Evolutionary conservation across 2,888 invertebrate genomes (phyloP), one percentile per base, ranked within the genome.

Genomic region (Caenorhabditis panamensis): DNA sequence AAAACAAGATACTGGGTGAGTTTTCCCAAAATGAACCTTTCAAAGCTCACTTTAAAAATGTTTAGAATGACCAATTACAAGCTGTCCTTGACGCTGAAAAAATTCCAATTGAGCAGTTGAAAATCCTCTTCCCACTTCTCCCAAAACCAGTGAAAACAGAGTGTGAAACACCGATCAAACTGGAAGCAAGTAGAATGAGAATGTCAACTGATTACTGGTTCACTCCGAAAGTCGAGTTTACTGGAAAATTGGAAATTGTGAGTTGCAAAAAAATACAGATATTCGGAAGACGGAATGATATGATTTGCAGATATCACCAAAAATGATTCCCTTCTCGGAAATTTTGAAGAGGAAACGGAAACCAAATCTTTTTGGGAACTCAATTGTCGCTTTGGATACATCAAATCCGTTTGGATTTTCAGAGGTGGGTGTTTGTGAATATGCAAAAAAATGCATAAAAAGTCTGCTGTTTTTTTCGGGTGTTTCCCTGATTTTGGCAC

Each of bases 1-100:
- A 26, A 41, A 58, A 13, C 58, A 16, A 44, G 58, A 24, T 68
- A 58, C 49, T 68, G 28, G 49, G 67, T 68, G n/a, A 54, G 67
- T 13, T 37, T 47, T 49, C 20, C 20, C 18, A 49, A 22, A 49
- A 49, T 49, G 49, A 49, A 41, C 2, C 5, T 11, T 11, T 11
- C 9, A 41, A 41, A 41, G n/a, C n/a, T n/a, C n/a, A n/a, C n/a
- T n/a, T n/a, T n/a, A n/a, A n/a, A 28, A 8, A 18, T 28, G 0
- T 56, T 26, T 51, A 56, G 66, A 56, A 56, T 20, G 56, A 67
- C 26, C 41, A 28, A 4, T 3, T 64, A 16, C 31, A 53, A 20
- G 37, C 20, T 0, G 9, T 41, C 3, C n/a, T 18, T n/a, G 47
- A 47, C 9, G 28, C 18, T 47, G 24, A 44, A 18, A 20, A 44